phyloP scores from a whole-genome alignment of 2,888 invertebrate species.

The Agelastica alni region DNA sequence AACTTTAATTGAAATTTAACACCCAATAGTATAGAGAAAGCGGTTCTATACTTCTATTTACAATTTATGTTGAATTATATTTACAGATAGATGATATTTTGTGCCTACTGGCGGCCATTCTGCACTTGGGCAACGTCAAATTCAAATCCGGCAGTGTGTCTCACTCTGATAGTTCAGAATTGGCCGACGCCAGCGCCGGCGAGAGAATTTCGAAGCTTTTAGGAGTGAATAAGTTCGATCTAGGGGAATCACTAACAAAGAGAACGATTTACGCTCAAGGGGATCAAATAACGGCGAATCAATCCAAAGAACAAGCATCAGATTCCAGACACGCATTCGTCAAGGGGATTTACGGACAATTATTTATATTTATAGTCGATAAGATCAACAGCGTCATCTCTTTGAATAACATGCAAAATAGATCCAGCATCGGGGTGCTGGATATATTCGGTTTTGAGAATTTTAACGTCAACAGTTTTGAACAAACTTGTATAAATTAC shows the following conservation, averaged over 20 bases:
- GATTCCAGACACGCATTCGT: constrained; percentile 92
- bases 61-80: no score
- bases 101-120: constrained; percentile 80
- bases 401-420: constrained; percentile 61
- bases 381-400: constrained; percentile 87
- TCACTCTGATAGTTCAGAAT: constrained; percentile 87
- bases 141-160: constrained; percentile 74
- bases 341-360: constrained; percentile 88
- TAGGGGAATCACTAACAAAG: constrained; percentile 81
- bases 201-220: constrained; percentile 73
- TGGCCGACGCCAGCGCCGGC: constrained; percentile 71
- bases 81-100: constrained; percentile 76
- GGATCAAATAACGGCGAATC: constrained; percentile 75
- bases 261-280: constrained; percentile 85
- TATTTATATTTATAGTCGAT: constrained; percentile 87
- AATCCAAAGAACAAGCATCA: constrained; percentile 75
- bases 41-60: no score
- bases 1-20: no score
- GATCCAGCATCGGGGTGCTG: constrained; percentile 75
- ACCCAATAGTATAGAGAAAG: no score
- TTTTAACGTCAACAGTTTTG: constrained; percentile 89
- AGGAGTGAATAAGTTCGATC: constrained; percentile 69
- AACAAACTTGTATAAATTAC: constrained; percentile 95
- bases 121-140: constrained; percentile 90
- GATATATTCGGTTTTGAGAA: constrained; percentile 99